Conservation (phyloP, 35 echinoderm and acorn worm genomes). For the Amphiura filiformis region DNA sequence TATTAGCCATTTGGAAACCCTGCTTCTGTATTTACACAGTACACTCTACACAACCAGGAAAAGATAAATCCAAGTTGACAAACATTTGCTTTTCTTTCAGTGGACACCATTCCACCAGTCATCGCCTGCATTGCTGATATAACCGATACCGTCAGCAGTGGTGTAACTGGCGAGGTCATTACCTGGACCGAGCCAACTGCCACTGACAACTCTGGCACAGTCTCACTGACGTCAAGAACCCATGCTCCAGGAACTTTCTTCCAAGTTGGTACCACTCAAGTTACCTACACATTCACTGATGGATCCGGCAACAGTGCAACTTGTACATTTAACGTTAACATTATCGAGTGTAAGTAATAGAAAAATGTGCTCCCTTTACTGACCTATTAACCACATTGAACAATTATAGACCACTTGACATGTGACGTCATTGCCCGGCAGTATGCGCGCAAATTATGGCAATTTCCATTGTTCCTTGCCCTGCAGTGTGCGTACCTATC, state of each 20-base stretch:
- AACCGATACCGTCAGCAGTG: neutral
- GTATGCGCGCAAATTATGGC: no score
- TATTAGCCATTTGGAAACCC: no score
- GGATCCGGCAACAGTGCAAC: constrained; percentile 23
- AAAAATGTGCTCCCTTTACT: no score
- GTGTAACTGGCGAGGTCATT: neutral
- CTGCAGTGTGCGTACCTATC: no score
- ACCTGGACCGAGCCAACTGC: constrained; percentile 42
- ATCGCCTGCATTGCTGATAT: constrained; percentile 26
- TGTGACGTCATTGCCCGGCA: no score
- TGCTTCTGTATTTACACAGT: no score
- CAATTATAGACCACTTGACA: no score
- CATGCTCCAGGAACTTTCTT: constrained; percentile 43
- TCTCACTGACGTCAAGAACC: neutral
- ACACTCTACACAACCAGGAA: neutral
- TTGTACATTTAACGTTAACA: constrained; percentile 47
- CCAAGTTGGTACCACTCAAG: constrained; percentile 10
- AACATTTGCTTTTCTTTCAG: neutral
- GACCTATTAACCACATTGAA: no score
- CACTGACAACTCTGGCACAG: constrained; percentile 45
- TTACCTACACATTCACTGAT: no score
- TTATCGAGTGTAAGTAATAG: constrained; percentile 14
- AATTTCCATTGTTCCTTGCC: no score
- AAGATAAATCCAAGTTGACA: neutral
- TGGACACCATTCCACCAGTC: constrained; percentile 4